A percentile compares a stretch with the other conserved stretches of the same genome.
Conservation (phyloP, 2,888 invertebrate species). For the Metacarcinus magister region DNA sequence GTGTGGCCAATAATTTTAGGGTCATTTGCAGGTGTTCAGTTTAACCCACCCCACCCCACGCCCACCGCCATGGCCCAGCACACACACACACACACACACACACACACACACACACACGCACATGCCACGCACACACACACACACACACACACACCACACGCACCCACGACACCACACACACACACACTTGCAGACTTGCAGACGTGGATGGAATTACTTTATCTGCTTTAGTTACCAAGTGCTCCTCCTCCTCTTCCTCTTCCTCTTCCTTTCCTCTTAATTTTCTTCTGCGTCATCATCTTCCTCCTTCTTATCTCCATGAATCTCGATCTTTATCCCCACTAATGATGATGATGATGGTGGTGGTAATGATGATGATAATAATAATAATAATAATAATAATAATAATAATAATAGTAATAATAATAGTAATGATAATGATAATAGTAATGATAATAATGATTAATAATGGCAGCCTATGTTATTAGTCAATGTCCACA, state of each 20-base stretch:
- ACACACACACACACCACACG: not conserved
- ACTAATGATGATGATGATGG: not conserved
- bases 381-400: too few relatives aligned
- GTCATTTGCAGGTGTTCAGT: not conserved
- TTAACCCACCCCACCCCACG: not conserved
- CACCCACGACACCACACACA: too few relatives aligned
- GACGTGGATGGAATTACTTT: not conserved
- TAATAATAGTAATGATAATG: too few relatives aligned
- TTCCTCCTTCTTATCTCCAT: too few relatives aligned
- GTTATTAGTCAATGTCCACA: not conserved
- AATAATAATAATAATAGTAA: too few relatives aligned
- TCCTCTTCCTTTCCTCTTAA: not conserved
- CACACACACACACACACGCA: conserved; percentile 1
- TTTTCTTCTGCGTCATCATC: too few relatives aligned
- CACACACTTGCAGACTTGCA: not conserved
- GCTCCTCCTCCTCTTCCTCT: not conserved
- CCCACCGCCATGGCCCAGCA: not conserved
- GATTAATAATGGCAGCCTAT: not conserved
- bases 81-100: not conserved
- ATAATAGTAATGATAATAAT: not conserved
- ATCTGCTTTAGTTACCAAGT: not conserved
- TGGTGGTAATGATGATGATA: not conserved
- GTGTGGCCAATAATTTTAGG: not conserved
- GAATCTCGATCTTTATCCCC: too few relatives aligned
- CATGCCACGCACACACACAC: not conserved